phyloP scores from a whole-genome alignment of 2,113 vertebrate species.

The Martes martes region DNA sequence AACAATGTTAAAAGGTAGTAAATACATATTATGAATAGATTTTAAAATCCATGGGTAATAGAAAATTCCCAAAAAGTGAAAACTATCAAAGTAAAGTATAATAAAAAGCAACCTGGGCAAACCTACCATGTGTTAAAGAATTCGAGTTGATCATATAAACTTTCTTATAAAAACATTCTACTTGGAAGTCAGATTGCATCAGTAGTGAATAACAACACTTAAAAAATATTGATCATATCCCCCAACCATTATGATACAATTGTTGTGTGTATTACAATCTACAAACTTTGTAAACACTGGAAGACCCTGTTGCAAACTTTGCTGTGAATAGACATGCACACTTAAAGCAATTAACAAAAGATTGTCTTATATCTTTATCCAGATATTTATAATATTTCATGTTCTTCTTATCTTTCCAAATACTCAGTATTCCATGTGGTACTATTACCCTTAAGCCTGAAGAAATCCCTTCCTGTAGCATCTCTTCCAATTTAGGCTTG shows the following conservation, averaged over 20 bases:
- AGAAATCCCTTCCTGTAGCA: neutral
- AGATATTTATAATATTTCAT: neutral
- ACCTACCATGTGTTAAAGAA: neutral
- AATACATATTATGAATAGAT: neutral
- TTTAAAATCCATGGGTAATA: neutral
- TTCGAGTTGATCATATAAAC: neutral
- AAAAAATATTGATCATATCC: neutral
- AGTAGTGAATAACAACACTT: neutral
- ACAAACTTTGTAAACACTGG: neutral
- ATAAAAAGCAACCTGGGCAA: neutral
- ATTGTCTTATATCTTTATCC: neutral
- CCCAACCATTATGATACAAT: neutral
- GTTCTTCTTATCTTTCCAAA: neutral
- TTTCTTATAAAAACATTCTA: neutral
- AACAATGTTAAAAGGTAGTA: neutral
- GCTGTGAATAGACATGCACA: neutral
- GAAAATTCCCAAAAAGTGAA: neutral
- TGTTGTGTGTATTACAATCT: neutral
- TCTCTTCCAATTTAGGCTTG: neutral
- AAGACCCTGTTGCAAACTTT: neutral
- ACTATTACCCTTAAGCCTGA: neutral
- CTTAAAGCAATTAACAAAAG: neutral
- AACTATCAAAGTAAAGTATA: neutral
- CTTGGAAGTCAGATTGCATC: neutral
- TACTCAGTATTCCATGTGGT: neutral